A percentile compares a stretch with the other conserved stretches of the same genome.
phyloP scores from a whole-genome alignment of 2,888 invertebrate species.

The Microplitis manilae region DNA sequence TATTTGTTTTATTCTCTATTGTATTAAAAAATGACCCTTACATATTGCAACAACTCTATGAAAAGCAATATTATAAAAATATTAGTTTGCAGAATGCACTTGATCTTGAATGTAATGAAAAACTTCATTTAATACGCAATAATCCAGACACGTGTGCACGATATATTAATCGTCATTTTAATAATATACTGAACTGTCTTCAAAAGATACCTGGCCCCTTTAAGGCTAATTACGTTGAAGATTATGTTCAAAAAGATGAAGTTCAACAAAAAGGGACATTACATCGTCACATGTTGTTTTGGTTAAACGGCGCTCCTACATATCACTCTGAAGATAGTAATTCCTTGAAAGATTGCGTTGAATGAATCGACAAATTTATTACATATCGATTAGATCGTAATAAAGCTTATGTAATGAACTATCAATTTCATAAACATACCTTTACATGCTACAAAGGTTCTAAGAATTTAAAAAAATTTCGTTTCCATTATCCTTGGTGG shows the following conservation, averaged over 20 bases:
- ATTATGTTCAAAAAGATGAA: background rate
- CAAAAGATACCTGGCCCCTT: background rate
- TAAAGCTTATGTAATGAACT: background rate
- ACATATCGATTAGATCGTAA: background rate
- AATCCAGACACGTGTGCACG: conserved; percentile 3
- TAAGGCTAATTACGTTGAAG: background rate
- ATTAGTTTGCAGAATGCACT: too few relatives aligned
- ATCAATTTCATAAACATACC: background rate
- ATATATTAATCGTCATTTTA: background rate
- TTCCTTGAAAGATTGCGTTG: background rate
- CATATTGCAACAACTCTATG: too few relatives aligned
- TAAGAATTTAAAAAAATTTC: too few relatives aligned
- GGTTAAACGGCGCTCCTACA: background rate
- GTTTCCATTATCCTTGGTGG: background rate
- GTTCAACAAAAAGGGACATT: background rate
- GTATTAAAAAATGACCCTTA: background rate
- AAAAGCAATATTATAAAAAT: too few relatives aligned
- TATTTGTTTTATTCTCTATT: background rate
- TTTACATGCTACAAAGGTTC: too few relatives aligned
- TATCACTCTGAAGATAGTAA: background rate
- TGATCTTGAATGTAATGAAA: too few relatives aligned
- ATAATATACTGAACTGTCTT: background rate
- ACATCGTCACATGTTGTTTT: background rate
- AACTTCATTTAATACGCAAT: too few relatives aligned
- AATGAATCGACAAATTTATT: conserved; percentile 17